Evolutionary conservation across 30 jellyfish, hydroid and myxozoan species (phyloP).

Genomic region (Aurelia aurita complex sp. Pacific): DNA sequence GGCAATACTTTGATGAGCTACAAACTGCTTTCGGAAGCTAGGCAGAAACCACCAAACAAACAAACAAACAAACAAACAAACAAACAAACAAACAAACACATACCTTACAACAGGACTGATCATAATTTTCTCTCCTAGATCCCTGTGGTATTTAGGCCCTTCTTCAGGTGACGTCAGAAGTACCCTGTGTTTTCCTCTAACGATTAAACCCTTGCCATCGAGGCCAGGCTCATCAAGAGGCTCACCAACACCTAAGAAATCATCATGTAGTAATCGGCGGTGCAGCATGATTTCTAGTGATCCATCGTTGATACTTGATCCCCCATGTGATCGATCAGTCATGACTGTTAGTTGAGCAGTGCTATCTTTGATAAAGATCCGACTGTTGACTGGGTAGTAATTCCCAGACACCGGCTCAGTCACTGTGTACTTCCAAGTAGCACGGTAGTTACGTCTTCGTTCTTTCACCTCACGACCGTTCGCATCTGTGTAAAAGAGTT

Average conservation of each 20-base stretch:
- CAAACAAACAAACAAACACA: background rate
- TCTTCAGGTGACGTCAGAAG: constrained; percentile 91
- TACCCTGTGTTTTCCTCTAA: constrained; percentile 77
- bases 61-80: background rate
- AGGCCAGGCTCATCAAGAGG: constrained; percentile 92
- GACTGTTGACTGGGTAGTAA: constrained; percentile 93
- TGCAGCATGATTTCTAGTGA: constrained; percentile 91
- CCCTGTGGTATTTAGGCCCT: constrained; percentile 76
- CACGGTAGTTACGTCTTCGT: constrained; percentile 85
- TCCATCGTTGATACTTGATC: constrained; percentile 87
- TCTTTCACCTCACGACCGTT: constrained; percentile 94
- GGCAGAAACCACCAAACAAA: no score
- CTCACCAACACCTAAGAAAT: constrained; percentile 96
- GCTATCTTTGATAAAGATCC: constrained; percentile 83
- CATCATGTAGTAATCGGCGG: constrained; percentile 88
- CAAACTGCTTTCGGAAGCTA: no score
- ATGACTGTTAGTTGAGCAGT: constrained; percentile 84
- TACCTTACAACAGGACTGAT: constrained; percentile 79
- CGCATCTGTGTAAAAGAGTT: constrained; percentile 92
- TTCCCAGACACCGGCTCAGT: constrained; percentile 94
- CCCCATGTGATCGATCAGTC: constrained; percentile 98
- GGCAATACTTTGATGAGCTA: no score
- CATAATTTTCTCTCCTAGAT: constrained; percentile 75
- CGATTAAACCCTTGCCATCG: constrained; percentile 87
- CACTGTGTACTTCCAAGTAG: constrained; percentile 84